Percentiles rank a stretch among this genome's conserved stretches.
Conservation (phyloP, 2,888 invertebrate species). For the Iselma pallidipennis region DNA sequence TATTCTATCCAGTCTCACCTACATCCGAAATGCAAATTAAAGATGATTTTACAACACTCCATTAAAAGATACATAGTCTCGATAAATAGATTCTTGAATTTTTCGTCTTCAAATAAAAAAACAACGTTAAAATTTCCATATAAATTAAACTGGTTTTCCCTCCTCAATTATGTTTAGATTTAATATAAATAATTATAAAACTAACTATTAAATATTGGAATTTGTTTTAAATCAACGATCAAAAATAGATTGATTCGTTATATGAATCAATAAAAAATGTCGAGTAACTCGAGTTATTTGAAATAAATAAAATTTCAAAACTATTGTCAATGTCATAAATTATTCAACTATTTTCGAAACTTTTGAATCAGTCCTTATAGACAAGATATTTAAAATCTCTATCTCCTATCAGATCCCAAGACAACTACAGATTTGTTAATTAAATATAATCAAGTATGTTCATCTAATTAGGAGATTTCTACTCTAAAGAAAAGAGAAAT, state of each 20-base stretch:
- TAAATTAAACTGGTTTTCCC: neutral
- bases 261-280: no score
- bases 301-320: neutral
- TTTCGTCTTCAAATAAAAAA: neutral
- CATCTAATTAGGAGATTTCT: no score
- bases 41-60: neutral
- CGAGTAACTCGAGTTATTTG: no score
- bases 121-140: neutral
- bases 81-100: neutral
- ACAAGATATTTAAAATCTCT: no score
- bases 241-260: neutral
- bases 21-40: neutral
- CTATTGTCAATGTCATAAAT: no score
- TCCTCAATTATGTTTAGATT: neutral
- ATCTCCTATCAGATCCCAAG: no score
- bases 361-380: no score
- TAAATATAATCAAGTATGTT: no score
- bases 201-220: neutral
- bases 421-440: no score
- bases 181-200: neutral
- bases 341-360: no score
- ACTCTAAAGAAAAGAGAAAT: no score
- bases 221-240: neutral
- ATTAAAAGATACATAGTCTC: neutral
- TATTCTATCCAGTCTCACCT: neutral